phyloP scores from a whole-genome alignment of 1,140 invertebrate species.

The Gryllus bimaculatus region DNA sequence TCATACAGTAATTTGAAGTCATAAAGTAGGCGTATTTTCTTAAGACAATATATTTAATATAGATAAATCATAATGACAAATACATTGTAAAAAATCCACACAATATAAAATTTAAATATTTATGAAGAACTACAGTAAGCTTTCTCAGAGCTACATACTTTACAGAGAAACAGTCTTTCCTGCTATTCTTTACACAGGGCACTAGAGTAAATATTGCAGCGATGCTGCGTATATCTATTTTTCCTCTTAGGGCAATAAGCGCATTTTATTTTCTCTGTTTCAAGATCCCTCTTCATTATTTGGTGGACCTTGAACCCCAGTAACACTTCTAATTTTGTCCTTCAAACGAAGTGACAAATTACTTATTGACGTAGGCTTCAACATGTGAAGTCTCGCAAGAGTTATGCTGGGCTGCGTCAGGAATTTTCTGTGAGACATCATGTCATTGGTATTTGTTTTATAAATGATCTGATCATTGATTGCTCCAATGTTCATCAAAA shows the following conservation, averaged over 20 bases:
- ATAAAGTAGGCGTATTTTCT: no score
- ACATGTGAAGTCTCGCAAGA: not conserved
- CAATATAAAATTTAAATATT: no score
- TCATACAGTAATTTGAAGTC: no score
- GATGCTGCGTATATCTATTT: not conserved
- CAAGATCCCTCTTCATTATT: constrained; percentile 7
- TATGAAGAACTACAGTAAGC: no score
- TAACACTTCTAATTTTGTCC: not conserved
- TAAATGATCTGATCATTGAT: constrained; percentile 28
- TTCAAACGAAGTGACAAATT: not conserved
- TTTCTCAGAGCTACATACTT: no score
- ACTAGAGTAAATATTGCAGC: not conserved
- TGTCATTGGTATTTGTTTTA: not conserved
- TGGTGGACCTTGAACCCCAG: not conserved
- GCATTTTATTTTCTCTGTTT: not conserved
- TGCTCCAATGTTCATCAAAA: constrained; percentile 29
- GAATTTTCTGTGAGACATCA: not conserved
- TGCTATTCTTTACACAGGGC: not conserved
- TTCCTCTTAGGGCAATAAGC: not conserved
- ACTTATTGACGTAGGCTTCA: not conserved
- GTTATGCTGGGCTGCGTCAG: not conserved
- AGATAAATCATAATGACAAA: no score
- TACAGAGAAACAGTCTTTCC: not conserved
- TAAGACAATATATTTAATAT: no score
- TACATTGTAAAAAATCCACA: no score